Conservation (phyloP, 2,113 vertebrate species). For the Dipodomys ordii region DNA sequence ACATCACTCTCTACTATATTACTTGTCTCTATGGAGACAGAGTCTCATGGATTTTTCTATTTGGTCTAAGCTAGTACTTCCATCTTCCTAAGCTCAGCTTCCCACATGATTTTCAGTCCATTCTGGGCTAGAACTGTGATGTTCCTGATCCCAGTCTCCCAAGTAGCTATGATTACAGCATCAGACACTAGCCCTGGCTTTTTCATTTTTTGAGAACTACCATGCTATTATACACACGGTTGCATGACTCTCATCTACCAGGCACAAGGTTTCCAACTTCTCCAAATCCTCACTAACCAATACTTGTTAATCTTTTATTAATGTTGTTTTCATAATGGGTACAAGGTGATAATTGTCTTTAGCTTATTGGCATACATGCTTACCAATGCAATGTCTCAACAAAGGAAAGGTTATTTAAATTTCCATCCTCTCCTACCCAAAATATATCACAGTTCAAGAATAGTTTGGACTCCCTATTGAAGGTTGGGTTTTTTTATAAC, state of each 20-base stretch:
- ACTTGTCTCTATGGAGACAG: no score
- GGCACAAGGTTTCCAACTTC: background rate
- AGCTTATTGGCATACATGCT: background rate
- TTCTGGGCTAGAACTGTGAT: no score
- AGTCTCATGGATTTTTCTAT: no score
- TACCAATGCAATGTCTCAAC: background rate
- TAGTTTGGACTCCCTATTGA: background rate
- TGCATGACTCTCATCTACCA: background rate
- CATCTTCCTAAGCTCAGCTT: no score
- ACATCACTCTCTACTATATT: no score
- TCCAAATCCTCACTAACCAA: background rate
- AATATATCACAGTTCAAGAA: background rate
- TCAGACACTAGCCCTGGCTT: no score
- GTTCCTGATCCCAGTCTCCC: no score
- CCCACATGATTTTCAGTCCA: no score
- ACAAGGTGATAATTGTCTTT: background rate
- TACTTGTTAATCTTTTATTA: background rate
- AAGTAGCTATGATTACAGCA: no score
- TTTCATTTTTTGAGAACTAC: background rate
- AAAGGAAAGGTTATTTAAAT: background rate
- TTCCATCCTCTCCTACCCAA: background rate
- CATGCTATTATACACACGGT: background rate
- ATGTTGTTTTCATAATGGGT: no score
- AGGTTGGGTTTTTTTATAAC: no score
- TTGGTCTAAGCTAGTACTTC: no score